Evolutionary conservation across 2,888 invertebrate genomes (phyloP), one percentile per base, ranked within the genome.

Genomic region (Lithophane semibrunnea): DNA sequence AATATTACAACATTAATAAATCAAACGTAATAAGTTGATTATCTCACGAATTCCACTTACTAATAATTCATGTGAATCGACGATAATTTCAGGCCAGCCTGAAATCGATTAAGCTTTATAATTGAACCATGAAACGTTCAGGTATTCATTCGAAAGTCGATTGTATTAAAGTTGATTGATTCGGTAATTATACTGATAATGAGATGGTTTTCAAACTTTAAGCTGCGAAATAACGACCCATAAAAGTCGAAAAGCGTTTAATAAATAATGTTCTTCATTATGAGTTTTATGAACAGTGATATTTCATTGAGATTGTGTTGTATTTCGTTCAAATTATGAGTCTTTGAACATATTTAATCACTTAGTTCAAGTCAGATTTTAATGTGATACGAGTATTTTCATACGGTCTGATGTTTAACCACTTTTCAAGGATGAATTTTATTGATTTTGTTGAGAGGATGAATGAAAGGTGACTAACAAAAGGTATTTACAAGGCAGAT

Each of bases 171-270:
- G 60, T 83, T 81, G 85, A 87, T 88, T 80, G 85, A 87, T 88
- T 82, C 75, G 47, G 73, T 85, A 88, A 87, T 87, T 88, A 83
- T 77, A 58, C 60, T 10, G 73, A 67, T 86, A 88, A 87, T 88
- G 88, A 83, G 86, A 75, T 78, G 86, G 75, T 73, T 88, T 80
- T 47, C 60, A 77, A 77, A 88, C 79, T 84, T 86, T 44, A 67
- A 77, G n/a, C 75, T 54, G 63, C 24, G 21, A 80, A 86, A 86
- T 83, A 81, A 81, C 44, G 73, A 3, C 52, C 71, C 18, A 73
- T 86, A 74, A 86, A 82, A 68, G 66, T 83, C 61, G 54, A 60
- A 73, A 68, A 60, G 21, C 47, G 49, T 72, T 86, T 74, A 58
- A 83, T 86, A 79, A 81, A 75, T 77, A 61, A 69, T 56, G 21